A percentile compares a stretch with the other conserved stretches of the same genome.
phyloP scores from a whole-genome alignment of 2,113 vertebrate species.

The Nicator chloris region DNA sequence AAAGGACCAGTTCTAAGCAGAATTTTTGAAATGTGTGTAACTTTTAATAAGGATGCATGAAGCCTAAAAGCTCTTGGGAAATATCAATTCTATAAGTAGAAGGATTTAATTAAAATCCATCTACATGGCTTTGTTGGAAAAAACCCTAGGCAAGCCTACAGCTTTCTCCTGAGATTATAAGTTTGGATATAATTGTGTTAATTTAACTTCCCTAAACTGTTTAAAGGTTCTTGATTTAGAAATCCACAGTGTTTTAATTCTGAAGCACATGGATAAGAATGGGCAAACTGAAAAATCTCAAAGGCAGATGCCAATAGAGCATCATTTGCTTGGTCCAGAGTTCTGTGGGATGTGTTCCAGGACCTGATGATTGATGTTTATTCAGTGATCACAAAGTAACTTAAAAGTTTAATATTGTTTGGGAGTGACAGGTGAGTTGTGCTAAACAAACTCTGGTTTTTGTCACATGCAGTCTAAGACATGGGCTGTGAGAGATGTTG shows the following conservation, averaged over 20 bases:
- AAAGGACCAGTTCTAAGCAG: not conserved
- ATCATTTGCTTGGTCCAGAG: not conserved
- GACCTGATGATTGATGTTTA: not conserved
- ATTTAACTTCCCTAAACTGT: not conserved
- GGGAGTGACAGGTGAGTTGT: not conserved
- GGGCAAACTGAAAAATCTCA: not conserved
- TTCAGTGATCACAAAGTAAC: not conserved
- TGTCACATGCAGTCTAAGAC: not conserved
- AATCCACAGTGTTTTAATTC: not conserved
- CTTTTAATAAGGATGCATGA: not conserved
- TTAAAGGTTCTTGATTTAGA: not conserved
- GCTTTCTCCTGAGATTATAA: not conserved
- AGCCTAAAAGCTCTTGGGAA: not conserved
- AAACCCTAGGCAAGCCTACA: not conserved
- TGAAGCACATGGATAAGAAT: not conserved
- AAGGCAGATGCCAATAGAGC: not conserved
- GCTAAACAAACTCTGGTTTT: not conserved
- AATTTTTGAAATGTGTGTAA: not conserved
- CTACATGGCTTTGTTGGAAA: not conserved
- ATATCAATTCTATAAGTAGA: not conserved
- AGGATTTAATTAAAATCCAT: conserved; percentile 19
- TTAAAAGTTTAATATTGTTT: not conserved
- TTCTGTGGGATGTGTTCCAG: not conserved
- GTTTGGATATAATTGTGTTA: not conserved
- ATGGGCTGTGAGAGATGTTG: not conserved